Percentiles rank a stretch among this genome's conserved stretches.
Conservation (phyloP, 2,113 vertebrate genomes). For the Scomber scombrus region DNA sequence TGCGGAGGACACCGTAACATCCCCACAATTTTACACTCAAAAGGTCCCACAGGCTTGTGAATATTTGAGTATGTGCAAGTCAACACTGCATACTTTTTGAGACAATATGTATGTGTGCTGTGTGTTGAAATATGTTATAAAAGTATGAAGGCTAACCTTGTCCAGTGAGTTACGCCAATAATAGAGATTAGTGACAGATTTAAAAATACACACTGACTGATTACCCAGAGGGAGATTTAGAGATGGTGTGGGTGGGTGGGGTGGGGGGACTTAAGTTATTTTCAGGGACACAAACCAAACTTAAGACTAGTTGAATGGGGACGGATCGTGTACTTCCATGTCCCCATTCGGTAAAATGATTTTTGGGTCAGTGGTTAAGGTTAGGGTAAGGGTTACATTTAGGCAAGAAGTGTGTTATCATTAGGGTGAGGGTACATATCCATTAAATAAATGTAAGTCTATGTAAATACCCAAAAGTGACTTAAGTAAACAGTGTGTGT, state of each 20-base stretch:
- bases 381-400: background rate
- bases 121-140: background rate
- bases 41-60: background rate
- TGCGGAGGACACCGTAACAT: slow-evolving; percentile 10
- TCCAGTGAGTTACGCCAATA: slow-evolving; percentile 69
- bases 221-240: slow-evolving; percentile 72
- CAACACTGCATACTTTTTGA: background rate
- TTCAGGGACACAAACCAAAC: no score
- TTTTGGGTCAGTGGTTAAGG: no score
- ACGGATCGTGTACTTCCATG: no score
- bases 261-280: no score
- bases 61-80: background rate
- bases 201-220: slow-evolving; percentile 71
- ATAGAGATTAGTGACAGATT: slow-evolving; percentile 74
- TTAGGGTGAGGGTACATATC: no score
- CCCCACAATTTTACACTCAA: slow-evolving; percentile 5
- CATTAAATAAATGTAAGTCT: no score
- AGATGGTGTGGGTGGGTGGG: slow-evolving; percentile 21
- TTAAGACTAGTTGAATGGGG: no score
- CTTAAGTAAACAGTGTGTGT: no score
- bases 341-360: no score
- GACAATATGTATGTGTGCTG: background rate
- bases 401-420: no score
- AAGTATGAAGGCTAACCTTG: slow-evolving; percentile 63
- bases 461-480: no score